These are phyloP conservation scores for Oncorhynchus gorbuscha DNA, from an alignment of 2,113 vertebrate species.

Conservation along the genomic window DNA sequence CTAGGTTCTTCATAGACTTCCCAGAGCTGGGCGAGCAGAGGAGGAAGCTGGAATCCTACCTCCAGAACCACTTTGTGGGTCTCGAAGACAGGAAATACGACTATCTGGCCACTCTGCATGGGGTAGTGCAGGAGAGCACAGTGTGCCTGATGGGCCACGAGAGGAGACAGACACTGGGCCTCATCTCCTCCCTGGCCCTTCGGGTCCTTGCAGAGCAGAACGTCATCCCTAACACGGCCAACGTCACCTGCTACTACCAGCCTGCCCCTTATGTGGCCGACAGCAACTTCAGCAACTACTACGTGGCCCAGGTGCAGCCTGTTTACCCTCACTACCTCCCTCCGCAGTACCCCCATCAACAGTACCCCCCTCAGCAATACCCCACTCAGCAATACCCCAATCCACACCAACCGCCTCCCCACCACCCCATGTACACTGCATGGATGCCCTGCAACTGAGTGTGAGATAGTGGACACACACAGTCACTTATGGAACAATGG, in stretches of 20 bases:
- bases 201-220: slow-evolving; percentile 93
- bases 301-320: slow-evolving; percentile 91
- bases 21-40: slow-evolving; percentile 91
- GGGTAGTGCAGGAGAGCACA: slow-evolving; percentile 96
- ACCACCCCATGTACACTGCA: slow-evolving; percentile 74
- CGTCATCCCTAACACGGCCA: slow-evolving; percentile 92
- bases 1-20: slow-evolving; percentile 99
- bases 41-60: slow-evolving; percentile 94
- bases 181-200: slow-evolving; percentile 93
- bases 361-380: neutral
- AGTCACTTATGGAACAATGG: neutral
- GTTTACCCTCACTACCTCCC: neutral
- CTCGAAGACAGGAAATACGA: slow-evolving; percentile 97
- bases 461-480: neutral
- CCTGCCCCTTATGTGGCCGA: slow-evolving; percentile 94
- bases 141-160: slow-evolving; percentile 99
- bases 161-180: slow-evolving; percentile 90
- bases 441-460: slow-evolving; percentile 95
- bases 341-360: neutral
- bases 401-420: slow-evolving; percentile 71
- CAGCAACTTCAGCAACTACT: slow-evolving; percentile 98
- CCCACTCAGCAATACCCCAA: slow-evolving; percentile 37
- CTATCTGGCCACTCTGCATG: slow-evolving; percentile 92
- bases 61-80: slow-evolving; percentile 98
- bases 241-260: slow-evolving; percentile 99